Percentiles rank a stretch among this genome's conserved stretches.
These are phyloP conservation scores for Lacerta viridis DNA, from an alignment of 2,797 vertebrate genomes.

Conservation along the genomic window DNA sequence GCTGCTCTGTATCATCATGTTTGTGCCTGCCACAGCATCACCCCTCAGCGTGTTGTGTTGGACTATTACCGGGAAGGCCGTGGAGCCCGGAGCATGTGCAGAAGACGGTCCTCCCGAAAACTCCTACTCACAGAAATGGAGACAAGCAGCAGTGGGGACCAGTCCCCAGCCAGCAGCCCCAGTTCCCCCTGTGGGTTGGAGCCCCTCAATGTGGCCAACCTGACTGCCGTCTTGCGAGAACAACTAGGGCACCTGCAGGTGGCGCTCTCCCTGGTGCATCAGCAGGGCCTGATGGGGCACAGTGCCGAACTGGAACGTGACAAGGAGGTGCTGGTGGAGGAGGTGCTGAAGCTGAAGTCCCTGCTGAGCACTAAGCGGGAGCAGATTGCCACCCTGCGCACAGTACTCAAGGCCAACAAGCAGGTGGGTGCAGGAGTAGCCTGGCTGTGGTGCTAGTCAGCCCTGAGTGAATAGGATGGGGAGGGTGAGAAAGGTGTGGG, in stretches of 20 bases:
- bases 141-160: constrained; percentile 73
- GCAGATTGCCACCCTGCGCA: constrained; percentile 90
- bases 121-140: constrained; percentile 75
- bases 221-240: constrained; percentile 87
- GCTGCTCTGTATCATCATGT: constrained; percentile 90
- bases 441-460: not conserved
- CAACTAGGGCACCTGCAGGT: constrained; percentile 90
- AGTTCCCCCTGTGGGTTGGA: constrained; percentile 83
- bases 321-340: constrained; percentile 85
- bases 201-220: constrained; percentile 84
- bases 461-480: not conserved
- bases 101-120: constrained; percentile 79
- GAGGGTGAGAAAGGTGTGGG: not conserved
- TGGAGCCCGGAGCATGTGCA: constrained; percentile 71
- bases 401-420: constrained; percentile 91
- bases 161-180: constrained; percentile 76
- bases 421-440: constrained; percentile 78
- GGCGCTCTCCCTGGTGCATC: constrained; percentile 85
- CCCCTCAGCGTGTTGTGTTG: constrained; percentile 86
- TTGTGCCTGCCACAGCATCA: constrained; percentile 88
- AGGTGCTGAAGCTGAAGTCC: constrained; percentile 90
- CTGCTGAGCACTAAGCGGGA: constrained; percentile 91
- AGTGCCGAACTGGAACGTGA: constrained; percentile 83
- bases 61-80: constrained; percentile 86
- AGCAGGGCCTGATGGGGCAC: constrained; percentile 80